A percentile compares a stretch with the other conserved stretches of the same genome.
These are phyloP conservation scores for Caenorhabditis wallacei DNA, from an alignment of 2,888 invertebrate species.

Conservation along the genomic window DNA sequence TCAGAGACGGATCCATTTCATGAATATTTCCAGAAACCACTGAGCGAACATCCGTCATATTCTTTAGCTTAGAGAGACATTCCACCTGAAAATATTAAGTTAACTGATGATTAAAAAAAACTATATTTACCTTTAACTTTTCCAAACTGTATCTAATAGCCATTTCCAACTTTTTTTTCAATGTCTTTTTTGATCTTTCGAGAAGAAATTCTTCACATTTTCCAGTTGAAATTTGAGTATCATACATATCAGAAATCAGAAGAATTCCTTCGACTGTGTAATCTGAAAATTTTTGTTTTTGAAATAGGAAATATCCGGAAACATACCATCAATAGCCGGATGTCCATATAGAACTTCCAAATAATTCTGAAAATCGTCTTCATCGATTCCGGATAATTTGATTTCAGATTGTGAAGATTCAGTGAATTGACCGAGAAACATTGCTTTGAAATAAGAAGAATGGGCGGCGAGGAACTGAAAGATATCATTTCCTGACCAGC, in stretches of 20 bases:
- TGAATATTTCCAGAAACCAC: neutral
- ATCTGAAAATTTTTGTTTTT: neutral
- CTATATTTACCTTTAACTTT: neutral
- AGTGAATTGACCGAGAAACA: neutral
- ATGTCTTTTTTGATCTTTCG: neutral
- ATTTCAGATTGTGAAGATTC: neutral
- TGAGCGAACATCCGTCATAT: neutral
- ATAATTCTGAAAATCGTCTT: neutral
- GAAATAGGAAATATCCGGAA: too few relatives aligned
- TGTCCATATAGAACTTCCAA: slow-evolving; percentile 1
- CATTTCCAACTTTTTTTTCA: neutral
- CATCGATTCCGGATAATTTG: neutral
- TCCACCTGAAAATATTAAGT: too few relatives aligned
- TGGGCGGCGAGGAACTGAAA: neutral
- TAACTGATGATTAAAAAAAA: too few relatives aligned
- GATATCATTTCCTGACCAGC: too few relatives aligned
- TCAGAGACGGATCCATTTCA: slow-evolving; percentile 3
- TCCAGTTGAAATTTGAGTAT: neutral
- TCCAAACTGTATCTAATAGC: neutral
- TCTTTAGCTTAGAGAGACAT: too few relatives aligned
- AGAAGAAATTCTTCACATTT: slow-evolving; percentile 4
- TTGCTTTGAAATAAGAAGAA: neutral
- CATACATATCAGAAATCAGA: slow-evolving; percentile 1
- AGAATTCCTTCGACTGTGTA: neutral
- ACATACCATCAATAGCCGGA: neutral